A percentile compares a stretch with the other conserved stretches of the same genome.
Evolutionary conservation across 2,797 vertebrate genomes (phyloP).

Genomic region (Labeo calbasu): DNA sequence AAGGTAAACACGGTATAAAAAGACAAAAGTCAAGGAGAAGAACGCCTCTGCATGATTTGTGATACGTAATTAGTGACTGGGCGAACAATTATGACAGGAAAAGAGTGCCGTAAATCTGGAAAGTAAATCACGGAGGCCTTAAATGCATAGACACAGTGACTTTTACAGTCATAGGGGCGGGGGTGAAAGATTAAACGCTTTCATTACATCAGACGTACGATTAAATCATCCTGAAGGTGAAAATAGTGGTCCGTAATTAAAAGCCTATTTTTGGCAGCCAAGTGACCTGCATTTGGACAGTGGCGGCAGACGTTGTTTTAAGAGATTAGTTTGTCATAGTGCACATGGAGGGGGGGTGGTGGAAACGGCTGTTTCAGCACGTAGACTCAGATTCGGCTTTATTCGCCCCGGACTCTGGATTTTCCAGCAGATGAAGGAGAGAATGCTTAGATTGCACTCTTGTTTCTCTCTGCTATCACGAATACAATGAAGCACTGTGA

Average conservation of each 20-base stretch:
- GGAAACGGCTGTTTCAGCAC: constrained; percentile 57
- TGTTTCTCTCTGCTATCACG: constrained; percentile 6
- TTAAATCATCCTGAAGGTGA: constrained; percentile 59
- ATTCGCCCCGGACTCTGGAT: background rate
- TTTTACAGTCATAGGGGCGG: constrained; percentile 49
- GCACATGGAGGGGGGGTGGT: background rate
- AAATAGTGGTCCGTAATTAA: constrained; percentile 63
- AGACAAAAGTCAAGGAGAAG: constrained; percentile 60
- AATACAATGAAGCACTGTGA: constrained; percentile 22
- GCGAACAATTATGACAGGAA: constrained; percentile 70
- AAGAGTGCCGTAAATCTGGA: constrained; percentile 73
- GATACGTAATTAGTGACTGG: constrained; percentile 71
- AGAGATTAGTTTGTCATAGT: constrained; percentile 49
- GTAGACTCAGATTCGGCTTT: constrained; percentile 21
- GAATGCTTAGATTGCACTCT: constrained; percentile 34
- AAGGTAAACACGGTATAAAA: constrained; percentile 61
- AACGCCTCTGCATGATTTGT: constrained; percentile 67
- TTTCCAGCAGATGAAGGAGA: background rate
- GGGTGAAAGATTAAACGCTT: constrained; percentile 59
- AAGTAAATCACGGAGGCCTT: constrained; percentile 69
- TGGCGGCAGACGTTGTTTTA: constrained; percentile 59
- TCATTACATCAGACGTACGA: constrained; percentile 43
- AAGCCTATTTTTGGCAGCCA: constrained; percentile 63
- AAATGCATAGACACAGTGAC: constrained; percentile 63
- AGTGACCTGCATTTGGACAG: constrained; percentile 57